phyloP scores from a whole-genome alignment of 2,888 invertebrate species.

The Sphecodes monilicornis region DNA sequence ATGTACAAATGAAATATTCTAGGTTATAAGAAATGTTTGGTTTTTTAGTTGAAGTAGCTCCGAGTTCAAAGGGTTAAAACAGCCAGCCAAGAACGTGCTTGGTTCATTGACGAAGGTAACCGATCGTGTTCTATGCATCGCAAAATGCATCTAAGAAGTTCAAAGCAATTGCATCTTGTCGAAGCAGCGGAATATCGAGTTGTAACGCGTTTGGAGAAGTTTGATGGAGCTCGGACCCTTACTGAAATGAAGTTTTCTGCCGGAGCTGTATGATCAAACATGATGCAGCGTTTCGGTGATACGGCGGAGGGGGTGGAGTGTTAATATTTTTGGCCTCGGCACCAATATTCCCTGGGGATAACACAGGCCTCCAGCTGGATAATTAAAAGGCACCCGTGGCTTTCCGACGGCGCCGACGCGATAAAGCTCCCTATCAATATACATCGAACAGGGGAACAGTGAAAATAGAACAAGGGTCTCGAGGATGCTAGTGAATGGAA shows the following conservation, averaged over 20 bases:
- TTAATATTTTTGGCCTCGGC: not conserved
- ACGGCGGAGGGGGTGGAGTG: not conserved
- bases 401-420: constrained; percentile 8
- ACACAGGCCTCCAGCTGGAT: constrained; percentile 1
- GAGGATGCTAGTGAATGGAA: constrained; percentile 9
- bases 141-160: not conserved
- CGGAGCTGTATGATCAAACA: not conserved
- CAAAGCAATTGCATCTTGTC: not conserved
- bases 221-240: not conserved
- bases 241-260: not conserved
- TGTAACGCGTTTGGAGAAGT: not conserved
- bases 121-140: not conserved
- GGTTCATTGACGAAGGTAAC: not conserved
- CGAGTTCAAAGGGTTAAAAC: no score
- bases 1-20: no score
- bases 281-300: not conserved
- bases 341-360: not conserved
- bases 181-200: not conserved
- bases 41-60: no score
- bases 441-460: constrained; percentile 22
- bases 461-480: constrained; percentile 43
- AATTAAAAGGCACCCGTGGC: constrained; percentile 34
- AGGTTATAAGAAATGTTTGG: no score
- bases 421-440: constrained; percentile 33
- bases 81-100: not conserved